Evolutionary conservation across 2,797 vertebrate species (phyloP).

Genomic region (Nothura maculosa): DNA sequence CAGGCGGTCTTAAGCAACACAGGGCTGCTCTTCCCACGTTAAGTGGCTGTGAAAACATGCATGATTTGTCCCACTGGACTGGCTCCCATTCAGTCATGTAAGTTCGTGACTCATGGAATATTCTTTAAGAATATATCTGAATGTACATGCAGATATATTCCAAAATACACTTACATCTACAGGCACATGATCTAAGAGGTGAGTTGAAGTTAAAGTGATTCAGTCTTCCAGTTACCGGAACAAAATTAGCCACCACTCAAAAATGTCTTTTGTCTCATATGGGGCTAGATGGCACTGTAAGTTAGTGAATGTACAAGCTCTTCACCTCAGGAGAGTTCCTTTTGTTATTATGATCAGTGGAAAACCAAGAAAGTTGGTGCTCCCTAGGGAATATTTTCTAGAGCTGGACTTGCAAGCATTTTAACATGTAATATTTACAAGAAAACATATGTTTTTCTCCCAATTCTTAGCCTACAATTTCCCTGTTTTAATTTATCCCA

Average conservation of each 20-base stretch:
- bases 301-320: conserved; percentile 59
- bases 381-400: conserved; percentile 48
- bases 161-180: conserved; percentile 40
- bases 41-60: neutral
- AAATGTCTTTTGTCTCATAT: conserved; percentile 32
- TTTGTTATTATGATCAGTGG: neutral
- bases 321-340: conserved; percentile 33
- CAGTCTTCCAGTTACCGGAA: conserved; percentile 56
- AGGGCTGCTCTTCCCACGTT: neutral
- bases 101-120: neutral
- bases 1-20: neutral
- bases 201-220: conserved; percentile 57
- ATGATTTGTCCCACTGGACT: conserved; percentile 25
- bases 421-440: conserved; percentile 35
- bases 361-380: conserved; percentile 50
- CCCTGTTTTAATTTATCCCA: conserved; percentile 53
- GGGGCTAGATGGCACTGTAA: conserved; percentile 76
- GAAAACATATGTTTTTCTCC: conserved; percentile 58
- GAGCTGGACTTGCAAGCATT: neutral
- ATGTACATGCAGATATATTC: neutral
- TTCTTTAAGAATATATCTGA: conserved; percentile 50
- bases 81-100: conserved; percentile 20
- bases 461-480: conserved; percentile 41
- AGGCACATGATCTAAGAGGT: conserved; percentile 49
- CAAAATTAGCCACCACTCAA: conserved; percentile 62